phyloP scores from a whole-genome alignment of 2,113 vertebrate genomes.

The Ailurus styani region DNA sequence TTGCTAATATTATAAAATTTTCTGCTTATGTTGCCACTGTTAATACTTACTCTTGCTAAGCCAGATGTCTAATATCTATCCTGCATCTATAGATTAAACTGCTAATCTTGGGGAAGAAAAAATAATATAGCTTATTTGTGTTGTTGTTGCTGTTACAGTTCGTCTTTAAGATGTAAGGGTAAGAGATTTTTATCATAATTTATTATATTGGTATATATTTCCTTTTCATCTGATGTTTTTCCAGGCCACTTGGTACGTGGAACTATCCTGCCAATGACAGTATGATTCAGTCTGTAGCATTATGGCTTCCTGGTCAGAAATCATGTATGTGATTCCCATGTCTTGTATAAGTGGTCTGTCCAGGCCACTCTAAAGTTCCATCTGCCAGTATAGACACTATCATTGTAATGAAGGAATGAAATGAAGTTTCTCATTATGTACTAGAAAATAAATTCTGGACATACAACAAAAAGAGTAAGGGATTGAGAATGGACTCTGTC shows the following conservation, averaged over 20 bases:
- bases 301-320: neutral
- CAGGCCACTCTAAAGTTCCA: neutral
- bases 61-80: constrained; percentile 62
- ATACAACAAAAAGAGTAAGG: neutral
- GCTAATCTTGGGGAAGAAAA: constrained; percentile 41
- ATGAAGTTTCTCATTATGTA: neutral
- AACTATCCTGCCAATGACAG: neutral
- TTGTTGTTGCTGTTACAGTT: neutral
- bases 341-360: neutral
- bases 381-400: neutral
- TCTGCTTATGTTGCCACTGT: constrained; percentile 20
- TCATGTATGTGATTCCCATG: neutral
- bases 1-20: constrained; percentile 71
- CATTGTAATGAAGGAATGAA: neutral
- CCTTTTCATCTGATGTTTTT: neutral
- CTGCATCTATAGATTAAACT: constrained; percentile 53
- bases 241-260: neutral
- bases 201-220: neutral
- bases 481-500: neutral
- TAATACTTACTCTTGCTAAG: constrained; percentile 46
- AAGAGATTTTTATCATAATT: constrained; percentile 18
- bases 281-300: neutral
- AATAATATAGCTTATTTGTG: neutral
- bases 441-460: neutral
- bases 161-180: neutral